phyloP scores from a whole-genome alignment of 2,797 vertebrate species.

The Basileuterus tristriatus region DNA sequence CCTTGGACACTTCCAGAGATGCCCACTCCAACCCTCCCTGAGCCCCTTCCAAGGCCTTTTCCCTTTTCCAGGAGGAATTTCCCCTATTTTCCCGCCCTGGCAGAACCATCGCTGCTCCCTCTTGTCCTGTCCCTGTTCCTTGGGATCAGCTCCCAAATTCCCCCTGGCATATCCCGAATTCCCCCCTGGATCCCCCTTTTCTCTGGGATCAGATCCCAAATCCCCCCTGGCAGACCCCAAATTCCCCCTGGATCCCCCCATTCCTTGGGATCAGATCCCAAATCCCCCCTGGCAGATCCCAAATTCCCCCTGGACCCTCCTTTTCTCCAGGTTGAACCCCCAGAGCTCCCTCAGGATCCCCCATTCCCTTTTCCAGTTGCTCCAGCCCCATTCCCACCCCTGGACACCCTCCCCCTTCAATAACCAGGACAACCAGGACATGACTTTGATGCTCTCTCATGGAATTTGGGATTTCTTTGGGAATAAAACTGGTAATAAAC shows the following conservation, averaged over 20 bases:
- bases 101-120: neutral
- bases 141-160: neutral
- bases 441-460: fast-evolving
- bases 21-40: fast-evolving
- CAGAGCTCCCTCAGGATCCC: neutral
- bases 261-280: neutral
- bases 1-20: fast-evolving
- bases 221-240: too few relatives aligned
- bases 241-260: neutral
- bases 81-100: neutral
- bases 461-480: fast-evolving
- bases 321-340: neutral
- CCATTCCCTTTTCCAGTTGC: neutral
- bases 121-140: neutral
- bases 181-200: neutral
- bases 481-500: neutral
- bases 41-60: neutral
- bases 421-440: fast-evolving
- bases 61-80: neutral
- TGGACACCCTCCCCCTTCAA: fast-evolving
- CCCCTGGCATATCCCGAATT: fast-evolving
- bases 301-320: neutral
- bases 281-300: neutral
- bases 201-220: neutral
- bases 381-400: neutral